Evolutionary conservation across 2,888 invertebrate species (phyloP).

Genomic region (Syrphus vitripennis): DNA sequence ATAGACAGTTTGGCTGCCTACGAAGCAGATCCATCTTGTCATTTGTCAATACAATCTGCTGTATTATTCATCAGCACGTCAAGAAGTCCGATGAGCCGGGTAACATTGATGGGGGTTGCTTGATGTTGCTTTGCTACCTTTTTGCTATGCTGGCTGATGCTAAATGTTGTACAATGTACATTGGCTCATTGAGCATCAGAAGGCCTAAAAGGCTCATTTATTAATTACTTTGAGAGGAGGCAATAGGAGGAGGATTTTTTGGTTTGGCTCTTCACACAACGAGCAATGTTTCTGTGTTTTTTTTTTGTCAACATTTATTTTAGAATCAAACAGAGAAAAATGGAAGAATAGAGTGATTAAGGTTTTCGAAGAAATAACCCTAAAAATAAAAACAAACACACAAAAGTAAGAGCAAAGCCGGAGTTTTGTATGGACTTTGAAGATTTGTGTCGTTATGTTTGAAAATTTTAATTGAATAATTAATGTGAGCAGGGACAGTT

Average conservation of each 20-base stretch:
- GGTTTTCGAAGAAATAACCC: constrained; percentile 4
- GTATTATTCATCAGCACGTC: constrained; percentile 70
- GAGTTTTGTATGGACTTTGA: no score
- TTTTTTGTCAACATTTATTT: constrained; percentile 19
- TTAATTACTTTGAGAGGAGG: constrained; percentile 54
- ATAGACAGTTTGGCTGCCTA: constrained; percentile 9
- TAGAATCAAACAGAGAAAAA: background rate
- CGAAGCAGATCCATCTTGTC: constrained; percentile 69
- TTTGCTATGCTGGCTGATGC: constrained; percentile 1
- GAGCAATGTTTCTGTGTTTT: background rate
- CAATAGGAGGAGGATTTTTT: background rate
- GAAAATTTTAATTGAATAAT: constrained; percentile 54
- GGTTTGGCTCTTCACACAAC: background rate
- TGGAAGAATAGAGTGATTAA: background rate
- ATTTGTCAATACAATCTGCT: constrained; percentile 70
- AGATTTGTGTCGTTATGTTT: constrained; percentile 7
- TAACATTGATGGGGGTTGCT: constrained; percentile 65
- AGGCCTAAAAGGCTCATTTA: constrained; percentile 65
- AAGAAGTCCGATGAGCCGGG: constrained; percentile 67
- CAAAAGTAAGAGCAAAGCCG: constrained; percentile 11
- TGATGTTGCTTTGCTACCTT: constrained; percentile 21
- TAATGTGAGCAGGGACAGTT: background rate
- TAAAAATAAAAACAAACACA: constrained; percentile 2
- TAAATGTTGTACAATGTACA: constrained; percentile 18
- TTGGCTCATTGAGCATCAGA: constrained; percentile 49